Evolutionary conservation across 2,113 vertebrate species (phyloP).

Genomic region (Cygnus atratus): DNA sequence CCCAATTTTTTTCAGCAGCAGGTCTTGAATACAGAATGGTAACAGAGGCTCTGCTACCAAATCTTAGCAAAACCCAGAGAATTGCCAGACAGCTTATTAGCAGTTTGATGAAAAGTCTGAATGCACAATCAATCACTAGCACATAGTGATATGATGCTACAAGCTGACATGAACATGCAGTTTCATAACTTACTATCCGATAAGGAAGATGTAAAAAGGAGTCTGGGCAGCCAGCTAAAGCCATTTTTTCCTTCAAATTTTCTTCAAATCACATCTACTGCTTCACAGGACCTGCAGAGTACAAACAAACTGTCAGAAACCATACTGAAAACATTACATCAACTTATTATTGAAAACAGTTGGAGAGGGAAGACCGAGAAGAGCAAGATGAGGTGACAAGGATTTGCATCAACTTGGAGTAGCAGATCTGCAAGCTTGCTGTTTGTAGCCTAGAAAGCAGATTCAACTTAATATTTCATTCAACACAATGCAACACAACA

Average conservation of each 20-base stretch:
- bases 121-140: constrained; percentile 14
- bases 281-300: constrained; percentile 55
- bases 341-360: constrained; percentile 51
- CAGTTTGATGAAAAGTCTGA: constrained; percentile 49
- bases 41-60: constrained; percentile 6
- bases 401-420: constrained; percentile 7
- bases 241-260: constrained; percentile 78
- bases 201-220: constrained; percentile 89
- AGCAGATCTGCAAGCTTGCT: background rate
- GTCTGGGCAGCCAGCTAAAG: constrained; percentile 89
- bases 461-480: background rate
- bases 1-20: background rate
- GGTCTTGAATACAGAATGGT: background rate
- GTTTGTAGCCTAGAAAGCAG: background rate
- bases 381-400: background rate
- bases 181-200: constrained; percentile 71
- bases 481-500: background rate
- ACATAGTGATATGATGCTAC: constrained; percentile 21
- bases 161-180: constrained; percentile 20
- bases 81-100: constrained; percentile 44
- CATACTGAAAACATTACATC: constrained; percentile 54
- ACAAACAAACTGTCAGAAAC: constrained; percentile 69
- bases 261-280: constrained; percentile 74
- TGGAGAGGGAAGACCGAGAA: background rate
- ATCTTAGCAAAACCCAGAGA: constrained; percentile 6